phyloP scores from a whole-genome alignment of 2,888 invertebrate species.

The Drosophila pegasa region DNA sequence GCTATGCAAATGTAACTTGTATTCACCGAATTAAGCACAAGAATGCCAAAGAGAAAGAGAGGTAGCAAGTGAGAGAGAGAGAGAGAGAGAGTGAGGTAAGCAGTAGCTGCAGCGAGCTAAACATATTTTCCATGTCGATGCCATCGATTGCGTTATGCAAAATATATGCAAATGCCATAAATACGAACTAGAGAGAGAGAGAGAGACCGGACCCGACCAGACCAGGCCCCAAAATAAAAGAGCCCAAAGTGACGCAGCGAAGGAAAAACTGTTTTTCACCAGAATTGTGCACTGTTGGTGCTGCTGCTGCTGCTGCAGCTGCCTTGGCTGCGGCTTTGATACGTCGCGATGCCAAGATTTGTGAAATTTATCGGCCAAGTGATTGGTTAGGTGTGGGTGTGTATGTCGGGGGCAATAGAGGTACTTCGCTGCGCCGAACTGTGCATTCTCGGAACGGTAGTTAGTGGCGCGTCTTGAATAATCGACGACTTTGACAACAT shows the following conservation, averaged over 20 bases:
- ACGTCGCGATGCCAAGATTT: constrained; percentile 79
- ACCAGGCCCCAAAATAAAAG: constrained; percentile 25
- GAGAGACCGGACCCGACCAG: constrained; percentile 25
- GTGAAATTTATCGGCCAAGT: constrained; percentile 81
- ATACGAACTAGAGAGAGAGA: constrained; percentile 55
- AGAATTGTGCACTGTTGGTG: constrained; percentile 51
- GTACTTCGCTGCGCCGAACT: constrained; percentile 9
- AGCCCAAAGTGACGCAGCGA: constrained; percentile 55
- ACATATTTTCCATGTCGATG: constrained; percentile 84
- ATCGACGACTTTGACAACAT: constrained; percentile 78
- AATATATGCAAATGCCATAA: constrained; percentile 83
- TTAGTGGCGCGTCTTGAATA: constrained; percentile 67
- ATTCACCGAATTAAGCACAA: constrained; percentile 67
- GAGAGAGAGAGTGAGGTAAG: constrained; percentile 16
- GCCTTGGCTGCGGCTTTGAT: constrained; percentile 41
- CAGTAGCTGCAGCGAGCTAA: constrained; percentile 62
- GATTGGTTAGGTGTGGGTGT: constrained; percentile 69
- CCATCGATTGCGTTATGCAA: constrained; percentile 84
- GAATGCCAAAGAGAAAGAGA: constrained; percentile 39
- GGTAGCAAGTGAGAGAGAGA: constrained; percentile 16
- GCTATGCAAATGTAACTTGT: constrained; percentile 67
- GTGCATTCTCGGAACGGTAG: constrained; percentile 74
- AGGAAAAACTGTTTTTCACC: constrained; percentile 62
- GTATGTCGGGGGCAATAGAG: constrained; percentile 16
- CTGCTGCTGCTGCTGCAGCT: constrained; percentile 18